Conservation (phyloP, 92 coral and sea anemone genomes). For the Zoanthus sansibaricus region DNA sequence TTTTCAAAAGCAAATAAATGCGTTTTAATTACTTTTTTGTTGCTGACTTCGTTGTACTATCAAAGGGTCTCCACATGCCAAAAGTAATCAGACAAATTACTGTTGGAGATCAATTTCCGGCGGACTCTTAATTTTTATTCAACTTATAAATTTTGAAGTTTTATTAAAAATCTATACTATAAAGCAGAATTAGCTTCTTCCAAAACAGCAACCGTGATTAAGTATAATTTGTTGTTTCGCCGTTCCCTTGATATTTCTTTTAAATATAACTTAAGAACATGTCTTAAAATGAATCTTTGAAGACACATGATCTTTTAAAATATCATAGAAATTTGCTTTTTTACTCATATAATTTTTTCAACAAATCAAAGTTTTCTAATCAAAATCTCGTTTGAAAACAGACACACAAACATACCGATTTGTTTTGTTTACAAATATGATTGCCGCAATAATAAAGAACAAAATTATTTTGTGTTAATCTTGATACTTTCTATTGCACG, state of each 20-base stretch:
- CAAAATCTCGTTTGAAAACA: neutral
- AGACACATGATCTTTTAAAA: too few relatives aligned
- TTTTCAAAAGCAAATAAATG: slow-evolving; percentile 45
- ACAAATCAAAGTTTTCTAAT: too few relatives aligned
- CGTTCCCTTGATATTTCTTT: neutral
- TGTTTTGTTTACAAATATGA: neutral
- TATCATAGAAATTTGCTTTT: too few relatives aligned
- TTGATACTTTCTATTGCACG: slow-evolving; percentile 15
- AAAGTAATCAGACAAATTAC: slow-evolving; percentile 22
- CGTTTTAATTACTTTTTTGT: slow-evolving; percentile 38
- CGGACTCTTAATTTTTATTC: neutral
- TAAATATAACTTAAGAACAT: neutral
- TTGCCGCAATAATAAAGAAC: neutral
- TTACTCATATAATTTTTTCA: too few relatives aligned
- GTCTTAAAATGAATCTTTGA: too few relatives aligned
- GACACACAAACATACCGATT: neutral
- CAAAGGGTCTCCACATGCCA: neutral
- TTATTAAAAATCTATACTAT: slow-evolving; percentile 37
- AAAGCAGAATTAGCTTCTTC: slow-evolving; percentile 19
- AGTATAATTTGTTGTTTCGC: slow-evolving; percentile 2
- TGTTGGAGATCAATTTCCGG: slow-evolving; percentile 38
- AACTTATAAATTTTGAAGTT: neutral
- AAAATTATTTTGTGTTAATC: neutral
- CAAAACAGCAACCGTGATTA: neutral
- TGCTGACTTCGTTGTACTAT: slow-evolving; percentile 30